These are phyloP conservation scores for Polia nebulosa DNA, from an alignment of 2,888 invertebrate species.

Conservation along the genomic window DNA sequence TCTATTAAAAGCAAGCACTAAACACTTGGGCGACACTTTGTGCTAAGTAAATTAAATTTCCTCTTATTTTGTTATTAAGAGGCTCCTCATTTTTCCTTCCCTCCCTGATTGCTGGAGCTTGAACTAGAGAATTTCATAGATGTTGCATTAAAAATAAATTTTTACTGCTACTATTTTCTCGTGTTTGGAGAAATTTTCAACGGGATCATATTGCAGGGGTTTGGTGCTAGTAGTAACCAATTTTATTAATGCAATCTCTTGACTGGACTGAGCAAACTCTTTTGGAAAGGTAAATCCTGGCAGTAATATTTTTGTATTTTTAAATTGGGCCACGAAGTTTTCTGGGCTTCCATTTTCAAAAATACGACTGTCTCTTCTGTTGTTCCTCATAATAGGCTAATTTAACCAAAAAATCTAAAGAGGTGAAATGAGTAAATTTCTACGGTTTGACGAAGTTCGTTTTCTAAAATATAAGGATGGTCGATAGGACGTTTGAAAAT, in stretches of 20 bases:
- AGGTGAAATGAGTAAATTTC: background rate
- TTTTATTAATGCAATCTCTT: background rate
- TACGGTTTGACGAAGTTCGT: background rate
- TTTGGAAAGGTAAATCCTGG: too few relatives aligned
- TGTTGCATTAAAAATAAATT: slow-evolving; percentile 19
- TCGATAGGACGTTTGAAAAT: background rate
- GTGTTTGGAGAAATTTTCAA: too few relatives aligned
- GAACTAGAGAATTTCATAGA: slow-evolving; percentile 18
- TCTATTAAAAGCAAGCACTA: slow-evolving; percentile 39
- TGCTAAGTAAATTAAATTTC: slow-evolving; percentile 49
- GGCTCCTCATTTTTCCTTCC: slow-evolving; percentile 12
- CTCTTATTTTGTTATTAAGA: slow-evolving; percentile 43
- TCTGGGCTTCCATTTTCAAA: too few relatives aligned
- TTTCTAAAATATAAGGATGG: background rate
- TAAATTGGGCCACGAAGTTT: too few relatives aligned
- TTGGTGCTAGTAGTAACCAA: background rate
- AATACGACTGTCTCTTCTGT: too few relatives aligned
- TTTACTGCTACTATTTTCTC: background rate
- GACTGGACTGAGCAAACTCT: too few relatives aligned
- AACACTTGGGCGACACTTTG: slow-evolving; percentile 50
- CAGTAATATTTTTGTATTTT: too few relatives aligned
- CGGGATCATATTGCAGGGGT: too few relatives aligned
- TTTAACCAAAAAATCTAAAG: too few relatives aligned
- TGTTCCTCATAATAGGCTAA: too few relatives aligned
- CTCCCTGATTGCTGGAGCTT: slow-evolving; percentile 25